Conservation (phyloP, 2,888 invertebrate genomes). For the Hetaerina titia region DNA sequence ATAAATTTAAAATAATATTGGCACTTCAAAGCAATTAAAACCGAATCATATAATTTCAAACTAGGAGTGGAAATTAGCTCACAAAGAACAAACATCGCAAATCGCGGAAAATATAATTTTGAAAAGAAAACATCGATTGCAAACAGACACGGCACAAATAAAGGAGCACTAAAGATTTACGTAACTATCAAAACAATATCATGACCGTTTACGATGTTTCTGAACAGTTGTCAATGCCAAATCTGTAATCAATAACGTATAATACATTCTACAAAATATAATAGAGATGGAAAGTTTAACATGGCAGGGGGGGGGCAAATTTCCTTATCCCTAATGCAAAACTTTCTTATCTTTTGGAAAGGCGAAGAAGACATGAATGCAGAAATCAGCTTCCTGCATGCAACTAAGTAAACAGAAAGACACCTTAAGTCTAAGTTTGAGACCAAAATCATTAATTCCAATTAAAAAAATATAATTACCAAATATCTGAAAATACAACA, state of each 20-base stretch:
- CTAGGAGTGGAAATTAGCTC: slow-evolving; percentile 12
- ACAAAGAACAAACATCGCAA: background rate
- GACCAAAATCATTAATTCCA: slow-evolving; percentile 40
- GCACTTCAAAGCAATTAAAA: slow-evolving; percentile 23
- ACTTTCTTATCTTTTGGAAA: background rate
- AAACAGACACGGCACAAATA: slow-evolving; percentile 18
- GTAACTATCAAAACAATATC: background rate
- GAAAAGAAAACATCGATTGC: slow-evolving; percentile 14
- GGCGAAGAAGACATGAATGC: slow-evolving; percentile 5
- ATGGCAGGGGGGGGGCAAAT: background rate
- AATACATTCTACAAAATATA: slow-evolving; percentile 6
- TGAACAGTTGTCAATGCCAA: background rate
- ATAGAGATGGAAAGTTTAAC: background rate
- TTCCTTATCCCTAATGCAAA: background rate
- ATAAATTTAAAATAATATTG: slow-evolving; percentile 45
- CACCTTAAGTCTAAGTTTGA: slow-evolving; percentile 20
- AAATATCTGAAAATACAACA: slow-evolving; percentile 62
- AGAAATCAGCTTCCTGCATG: background rate
- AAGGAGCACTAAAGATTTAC: slow-evolving; percentile 10
- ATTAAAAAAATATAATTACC: slow-evolving; percentile 62
- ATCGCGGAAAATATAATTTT: background rate
- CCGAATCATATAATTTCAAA: slow-evolving; percentile 16
- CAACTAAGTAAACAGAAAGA: slow-evolving; percentile 30
- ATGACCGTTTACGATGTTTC: background rate
- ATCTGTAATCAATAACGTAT: background rate